A percentile compares a stretch with the other conserved stretches of the same genome.
Evolutionary conservation across 2,888 invertebrate species (phyloP).

Genomic region (Crossocerus cetratus): DNA sequence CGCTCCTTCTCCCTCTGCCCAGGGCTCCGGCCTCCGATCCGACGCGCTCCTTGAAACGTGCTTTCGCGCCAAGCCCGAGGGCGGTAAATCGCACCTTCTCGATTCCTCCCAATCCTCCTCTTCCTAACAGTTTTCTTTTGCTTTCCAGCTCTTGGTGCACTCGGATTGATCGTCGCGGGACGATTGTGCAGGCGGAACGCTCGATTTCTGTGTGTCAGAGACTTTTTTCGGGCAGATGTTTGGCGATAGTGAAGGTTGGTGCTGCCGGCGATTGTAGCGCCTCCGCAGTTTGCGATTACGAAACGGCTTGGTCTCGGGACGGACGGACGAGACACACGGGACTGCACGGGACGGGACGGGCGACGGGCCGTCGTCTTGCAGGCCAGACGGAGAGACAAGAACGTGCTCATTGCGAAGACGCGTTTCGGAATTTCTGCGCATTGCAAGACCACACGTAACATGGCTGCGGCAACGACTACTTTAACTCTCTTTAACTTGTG

Average conservation of each 20-base stretch:
- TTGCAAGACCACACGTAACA: conserved; percentile 31
- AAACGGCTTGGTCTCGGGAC: conserved; percentile 28
- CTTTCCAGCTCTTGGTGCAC: background rate
- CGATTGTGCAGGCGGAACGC: background rate
- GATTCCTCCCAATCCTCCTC: background rate
- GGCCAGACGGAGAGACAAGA: conserved; percentile 30
- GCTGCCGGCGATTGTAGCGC: conserved; percentile 54
- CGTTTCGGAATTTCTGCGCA: conserved; percentile 42
- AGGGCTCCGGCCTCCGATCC: conserved; percentile 17
- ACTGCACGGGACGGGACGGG: too few relatives aligned
- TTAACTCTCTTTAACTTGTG: conserved; percentile 3
- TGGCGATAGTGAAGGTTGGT: conserved; percentile 57
- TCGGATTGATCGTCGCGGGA: background rate
- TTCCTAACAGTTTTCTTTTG: background rate
- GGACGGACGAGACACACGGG: background rate
- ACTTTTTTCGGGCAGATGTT: conserved; percentile 53
- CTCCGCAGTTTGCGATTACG: conserved; percentile 45
- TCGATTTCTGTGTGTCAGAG: background rate
- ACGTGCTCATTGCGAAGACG: conserved; percentile 21
- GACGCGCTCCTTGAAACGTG: conserved; percentile 51
- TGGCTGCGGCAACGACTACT: conserved; percentile 9
- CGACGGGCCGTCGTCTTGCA: too few relatives aligned
- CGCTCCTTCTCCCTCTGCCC: conserved; percentile 21
- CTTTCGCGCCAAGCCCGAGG: conserved; percentile 51
- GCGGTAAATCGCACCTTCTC: conserved; percentile 1